Evolutionary conservation across 2,888 invertebrate species (phyloP).

Genomic region (Axea sp.): DNA sequence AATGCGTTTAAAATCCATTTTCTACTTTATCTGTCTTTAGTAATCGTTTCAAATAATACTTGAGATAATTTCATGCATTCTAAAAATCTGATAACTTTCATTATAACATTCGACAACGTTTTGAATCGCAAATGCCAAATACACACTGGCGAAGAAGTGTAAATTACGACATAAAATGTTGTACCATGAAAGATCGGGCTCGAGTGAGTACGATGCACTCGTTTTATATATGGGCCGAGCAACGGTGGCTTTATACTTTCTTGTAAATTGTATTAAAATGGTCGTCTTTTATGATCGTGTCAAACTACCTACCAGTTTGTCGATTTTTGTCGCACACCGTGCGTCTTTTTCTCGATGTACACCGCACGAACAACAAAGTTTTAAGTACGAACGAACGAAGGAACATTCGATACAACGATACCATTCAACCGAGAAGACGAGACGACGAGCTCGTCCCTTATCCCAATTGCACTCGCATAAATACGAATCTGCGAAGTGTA

Average conservation of each 20-base stretch:
- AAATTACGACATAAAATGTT: slow-evolving; percentile 50
- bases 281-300: slow-evolving; percentile 78
- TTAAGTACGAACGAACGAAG: slow-evolving; percentile 53
- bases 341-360: slow-evolving; percentile 11
- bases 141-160: slow-evolving; percentile 33
- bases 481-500: slow-evolving; percentile 56
- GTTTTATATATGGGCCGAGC: slow-evolving; percentile 50
- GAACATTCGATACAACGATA: slow-evolving; percentile 33
- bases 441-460: slow-evolving; percentile 40
- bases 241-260: slow-evolving; percentile 74
- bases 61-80: too few relatives aligned
- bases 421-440: slow-evolving; percentile 38
- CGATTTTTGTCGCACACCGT: slow-evolving; percentile 16
- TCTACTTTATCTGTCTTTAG: too few relatives aligned
- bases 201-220: slow-evolving; percentile 46
- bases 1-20: too few relatives aligned
- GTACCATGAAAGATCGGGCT: slow-evolving; percentile 15
- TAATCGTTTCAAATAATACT: too few relatives aligned
- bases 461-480: slow-evolving; percentile 38
- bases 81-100: too few relatives aligned
- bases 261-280: slow-evolving; percentile 79
- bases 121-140: slow-evolving; percentile 16
- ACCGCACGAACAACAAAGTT: slow-evolving; percentile 56
- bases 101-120: slow-evolving; percentile 22
- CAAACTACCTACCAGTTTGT: slow-evolving; percentile 73